These are phyloP conservation scores for Diaphora mendica DNA, from an alignment of 2,888 invertebrate genomes.

Conservation along the genomic window DNA sequence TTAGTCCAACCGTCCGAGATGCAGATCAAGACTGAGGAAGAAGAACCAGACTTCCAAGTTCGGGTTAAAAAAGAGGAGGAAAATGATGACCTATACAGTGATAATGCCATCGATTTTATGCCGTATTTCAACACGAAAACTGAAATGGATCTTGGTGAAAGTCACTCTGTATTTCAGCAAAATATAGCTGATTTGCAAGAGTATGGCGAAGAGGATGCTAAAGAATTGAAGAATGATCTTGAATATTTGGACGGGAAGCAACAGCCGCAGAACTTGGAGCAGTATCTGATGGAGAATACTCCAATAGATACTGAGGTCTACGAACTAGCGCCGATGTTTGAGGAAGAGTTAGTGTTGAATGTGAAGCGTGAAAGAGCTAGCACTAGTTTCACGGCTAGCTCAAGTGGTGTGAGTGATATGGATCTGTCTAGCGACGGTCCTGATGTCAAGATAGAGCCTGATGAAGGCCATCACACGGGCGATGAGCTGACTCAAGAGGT, in stretches of 20 bases:
- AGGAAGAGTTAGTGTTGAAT: slow-evolving; percentile 73
- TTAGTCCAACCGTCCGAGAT: slow-evolving; percentile 72
- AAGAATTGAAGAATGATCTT: slow-evolving; percentile 74
- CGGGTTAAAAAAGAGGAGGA: slow-evolving; percentile 73
- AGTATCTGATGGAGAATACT: slow-evolving; percentile 79
- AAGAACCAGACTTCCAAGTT: slow-evolving; percentile 60
- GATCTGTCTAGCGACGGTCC: slow-evolving; percentile 68
- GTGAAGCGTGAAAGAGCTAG: slow-evolving; percentile 83
- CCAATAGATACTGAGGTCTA: slow-evolving; percentile 76
- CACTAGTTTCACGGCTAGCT: slow-evolving; percentile 83
- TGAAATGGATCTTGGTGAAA: slow-evolving; percentile 71
- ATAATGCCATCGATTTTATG: slow-evolving; percentile 81
- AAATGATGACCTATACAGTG: slow-evolving; percentile 74
- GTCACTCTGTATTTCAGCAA: slow-evolving; percentile 84
- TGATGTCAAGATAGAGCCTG: slow-evolving; percentile 78
- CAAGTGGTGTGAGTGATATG: slow-evolving; percentile 84
- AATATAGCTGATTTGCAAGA: slow-evolving; percentile 87
- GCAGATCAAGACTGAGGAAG: slow-evolving; percentile 76
- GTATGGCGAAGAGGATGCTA: slow-evolving; percentile 75
- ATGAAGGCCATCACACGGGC: slow-evolving; percentile 80
- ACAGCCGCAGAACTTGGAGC: slow-evolving; percentile 75
- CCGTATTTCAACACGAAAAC: slow-evolving; percentile 75
- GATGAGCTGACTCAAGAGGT: slow-evolving; percentile 85
- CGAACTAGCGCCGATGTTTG: slow-evolving; percentile 77
- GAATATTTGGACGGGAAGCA: slow-evolving; percentile 78